Evolutionary conservation across 2,113 vertebrate genomes (phyloP), one percentile per base, ranked within the genome.

Genomic region (Phrynosoma blainvillii): DNA sequence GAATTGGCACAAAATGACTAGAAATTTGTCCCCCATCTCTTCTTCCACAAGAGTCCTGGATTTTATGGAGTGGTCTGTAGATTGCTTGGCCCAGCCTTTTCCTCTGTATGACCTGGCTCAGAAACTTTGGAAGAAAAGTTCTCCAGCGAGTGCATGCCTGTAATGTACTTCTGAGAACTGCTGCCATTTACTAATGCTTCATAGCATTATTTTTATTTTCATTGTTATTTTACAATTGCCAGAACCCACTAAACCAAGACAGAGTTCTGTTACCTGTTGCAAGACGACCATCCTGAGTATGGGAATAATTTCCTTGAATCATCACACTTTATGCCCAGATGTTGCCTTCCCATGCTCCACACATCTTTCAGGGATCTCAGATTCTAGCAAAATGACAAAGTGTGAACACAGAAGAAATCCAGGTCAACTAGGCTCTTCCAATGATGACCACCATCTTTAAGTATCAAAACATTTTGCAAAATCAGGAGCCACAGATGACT

Each of bases 401-500:
- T 18, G n/a, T 30, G 0, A 18, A 74, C 16, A 32, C 30, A 90
- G 84, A 32, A 80, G 91, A 89, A 32, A 32, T n/a, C n/a, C 87
- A 84, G 82, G 86, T 87, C 87, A 84, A 77, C 66, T 80, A 11
- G 76, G 13, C 68, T 62, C 65, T 87, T 79, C 85, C 88, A 81
- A 74, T 6, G 23, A 21, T 65, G 54, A 0, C 65, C 16, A 56
- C 65, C 88, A 84, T 80, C 92, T 89, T 93, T 90, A 78, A 89
- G 89, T 85, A 83, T 30, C 2, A 1, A 18, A 78, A 18, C 12
- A 62, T 90, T 95, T 89, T 75, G 23, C 32, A 88, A 92, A 75
- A 88, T 84, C 84, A 87, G 85, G 90, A 68, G 13, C 65, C 62
- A 89, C 89, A 85, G 90, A 87, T 88, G 85, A 81, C 91, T 76